Base-by-base conservation (phyloP, 2,888 invertebrate species). In the Gastrophysa polygoni region DNA sequence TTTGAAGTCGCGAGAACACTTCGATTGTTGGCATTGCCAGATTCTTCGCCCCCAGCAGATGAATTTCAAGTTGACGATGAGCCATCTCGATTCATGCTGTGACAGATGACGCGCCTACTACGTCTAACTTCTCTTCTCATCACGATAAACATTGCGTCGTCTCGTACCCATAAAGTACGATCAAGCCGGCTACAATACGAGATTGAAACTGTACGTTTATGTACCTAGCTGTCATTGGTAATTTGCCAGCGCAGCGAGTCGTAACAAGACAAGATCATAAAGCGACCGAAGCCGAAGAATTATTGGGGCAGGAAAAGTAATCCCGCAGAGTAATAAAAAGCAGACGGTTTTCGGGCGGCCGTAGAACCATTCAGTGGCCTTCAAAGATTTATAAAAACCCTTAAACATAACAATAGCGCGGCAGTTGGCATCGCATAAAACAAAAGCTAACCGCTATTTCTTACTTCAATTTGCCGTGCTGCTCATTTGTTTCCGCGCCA, bases 381-480 rank as follows among this genome's bases (percentile, higher is more conserved):
- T 76, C 70, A 77, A 77, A 75, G 73, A 78, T 78, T 78, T 73
- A 78, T 75, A 74, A 75, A 75, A 77, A 77, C 78, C 78, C 76
- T 71, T 71, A 78, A 78, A 79, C 79, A 76, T 79, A 80, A 80
- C 79, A 80, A 80, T 78, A 77, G 78, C 75, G 75, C 71, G 76
- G 80, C 80, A 80, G 80, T 80, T 80, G 79, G 80, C 79, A 77
- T 80, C 75, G 79, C 80, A 80, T 82, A 82, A 81, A 82, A 81
- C 81, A 81, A 80, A 78, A 81, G 78, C 80, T 80, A 81, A 81
- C 82, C 81, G 81, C 82, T 81, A 81, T 82, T 81, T 80, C 82
- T 82, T 81, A 81, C 81, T 80, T 77, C 81, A 82, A 82, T 82
- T 82, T 81, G 77, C 77, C 78, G 80, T 71, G 78, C 74, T 77